Evolutionary conservation across 2,113 vertebrate species (phyloP).

Genomic region (Lethenteron camtschaticum): DNA sequence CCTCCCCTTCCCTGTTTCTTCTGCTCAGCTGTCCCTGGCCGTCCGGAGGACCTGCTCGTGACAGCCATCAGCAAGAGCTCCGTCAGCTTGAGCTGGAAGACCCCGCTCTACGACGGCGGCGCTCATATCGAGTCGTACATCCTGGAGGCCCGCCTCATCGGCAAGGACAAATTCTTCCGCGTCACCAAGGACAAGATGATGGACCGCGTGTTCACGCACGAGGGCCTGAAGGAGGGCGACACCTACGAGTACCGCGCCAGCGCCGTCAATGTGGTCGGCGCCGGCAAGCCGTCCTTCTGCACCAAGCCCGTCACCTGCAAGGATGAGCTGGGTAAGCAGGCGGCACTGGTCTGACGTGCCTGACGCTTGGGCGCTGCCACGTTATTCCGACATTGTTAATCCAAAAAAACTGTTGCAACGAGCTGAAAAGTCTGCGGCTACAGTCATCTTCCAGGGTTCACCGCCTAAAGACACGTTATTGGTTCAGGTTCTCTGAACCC

Average conservation of each 20-base stretch:
- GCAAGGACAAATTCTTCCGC: conserved; percentile 68
- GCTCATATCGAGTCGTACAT: conserved; percentile 76
- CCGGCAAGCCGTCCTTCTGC: conserved; percentile 77
- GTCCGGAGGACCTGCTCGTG: conserved; percentile 75
- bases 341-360: too few relatives aligned
- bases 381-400: too few relatives aligned
- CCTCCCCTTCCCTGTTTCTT: conserved; percentile 9
- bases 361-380: too few relatives aligned
- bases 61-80: conserved; percentile 58
- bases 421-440: too few relatives aligned
- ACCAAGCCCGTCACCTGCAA: conserved; percentile 90
- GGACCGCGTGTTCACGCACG: conserved; percentile 50
- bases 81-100: conserved; percentile 66
- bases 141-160: conserved; percentile 69
- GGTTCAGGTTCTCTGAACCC: too few relatives aligned
- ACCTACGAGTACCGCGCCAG: conserved; percentile 73
- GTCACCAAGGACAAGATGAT: conserved; percentile 66
- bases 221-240: conserved; percentile 71
- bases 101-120: conserved; percentile 70
- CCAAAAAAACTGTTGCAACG: too few relatives aligned
- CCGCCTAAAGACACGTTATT: too few relatives aligned
- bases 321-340: conserved; percentile 58
- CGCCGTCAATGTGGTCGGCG: conserved; percentile 74
- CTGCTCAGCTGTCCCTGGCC: conserved; percentile 54
- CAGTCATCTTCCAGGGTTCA: too few relatives aligned